A percentile compares a stretch with the other conserved stretches of the same genome.
phyloP scores from a whole-genome alignment of 30 jellyfish, hydroid and myxozoan species.

The Cassiopea andromeda region DNA sequence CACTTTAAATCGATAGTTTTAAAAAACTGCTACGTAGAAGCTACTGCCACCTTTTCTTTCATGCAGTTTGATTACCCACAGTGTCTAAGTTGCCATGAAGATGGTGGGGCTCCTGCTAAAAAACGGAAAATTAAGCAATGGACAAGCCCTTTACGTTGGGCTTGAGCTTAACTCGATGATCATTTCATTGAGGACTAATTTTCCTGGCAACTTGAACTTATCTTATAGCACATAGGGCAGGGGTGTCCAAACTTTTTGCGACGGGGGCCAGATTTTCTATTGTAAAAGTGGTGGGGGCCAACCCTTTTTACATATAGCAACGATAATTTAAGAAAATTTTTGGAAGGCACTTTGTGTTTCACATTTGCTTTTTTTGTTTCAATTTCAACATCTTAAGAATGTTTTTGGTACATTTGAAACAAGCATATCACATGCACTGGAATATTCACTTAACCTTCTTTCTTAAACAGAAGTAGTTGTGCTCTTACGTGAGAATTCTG shows the following conservation, averaged over 20 bases:
- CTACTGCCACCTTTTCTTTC: not conserved
- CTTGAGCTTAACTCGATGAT: slow-evolving; percentile 43
- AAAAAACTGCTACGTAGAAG: not conserved
- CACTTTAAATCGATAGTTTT: not conserved
- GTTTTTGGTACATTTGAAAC: too few relatives aligned
- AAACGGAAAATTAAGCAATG: slow-evolving; percentile 41
- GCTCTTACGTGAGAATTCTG: too few relatives aligned
- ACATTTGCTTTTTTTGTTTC: too few relatives aligned
- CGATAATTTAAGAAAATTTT: too few relatives aligned
- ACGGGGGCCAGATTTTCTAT: not conserved
- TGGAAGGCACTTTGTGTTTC: too few relatives aligned
- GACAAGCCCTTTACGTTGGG: slow-evolving; percentile 54
- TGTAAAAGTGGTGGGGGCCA: too few relatives aligned
- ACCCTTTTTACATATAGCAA: too few relatives aligned
- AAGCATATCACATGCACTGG: too few relatives aligned
- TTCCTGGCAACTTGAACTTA: slow-evolving; percentile 19
- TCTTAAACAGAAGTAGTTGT: too few relatives aligned
- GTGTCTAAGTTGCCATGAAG: slow-evolving; percentile 28
- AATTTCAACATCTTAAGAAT: too few relatives aligned
- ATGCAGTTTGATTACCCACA: slow-evolving; percentile 30
- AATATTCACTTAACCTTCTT: too few relatives aligned
- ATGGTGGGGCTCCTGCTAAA: slow-evolving; percentile 32
- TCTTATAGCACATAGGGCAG: not conserved
- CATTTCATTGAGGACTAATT: slow-evolving; percentile 31
- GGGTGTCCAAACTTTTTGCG: not conserved